Percentiles rank a stretch among this genome's conserved stretches.
These are phyloP conservation scores for Paramisgurnus dabryanus DNA, from an alignment of 2,113 vertebrate genomes.

Conservation along the genomic window DNA sequence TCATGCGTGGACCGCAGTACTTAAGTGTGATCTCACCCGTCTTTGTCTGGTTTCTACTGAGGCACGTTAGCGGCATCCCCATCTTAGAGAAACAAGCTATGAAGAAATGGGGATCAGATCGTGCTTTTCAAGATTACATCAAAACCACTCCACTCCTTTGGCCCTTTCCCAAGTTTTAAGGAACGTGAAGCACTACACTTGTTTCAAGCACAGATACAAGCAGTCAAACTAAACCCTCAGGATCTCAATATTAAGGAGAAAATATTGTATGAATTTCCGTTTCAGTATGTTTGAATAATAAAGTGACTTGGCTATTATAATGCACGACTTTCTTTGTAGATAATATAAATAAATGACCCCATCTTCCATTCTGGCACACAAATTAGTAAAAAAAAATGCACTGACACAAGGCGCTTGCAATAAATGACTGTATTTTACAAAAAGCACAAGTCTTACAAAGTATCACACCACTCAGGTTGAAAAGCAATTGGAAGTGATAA, in stretches of 20 bases:
- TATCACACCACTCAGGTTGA: slow-evolving; percentile 6
- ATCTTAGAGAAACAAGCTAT: slow-evolving; percentile 76
- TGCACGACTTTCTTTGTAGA: too few relatives aligned
- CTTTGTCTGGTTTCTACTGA: slow-evolving; percentile 79
- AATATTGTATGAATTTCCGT: not conserved
- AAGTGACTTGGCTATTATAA: too few relatives aligned
- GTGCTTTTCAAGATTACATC: slow-evolving; percentile 71
- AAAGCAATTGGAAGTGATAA: not conserved
- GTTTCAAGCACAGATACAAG: not conserved
- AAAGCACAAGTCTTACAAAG: slow-evolving; percentile 19
- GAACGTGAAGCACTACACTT: slow-evolving; percentile 5
- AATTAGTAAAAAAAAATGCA: not conserved
- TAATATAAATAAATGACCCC: too few relatives aligned
- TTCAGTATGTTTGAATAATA: too few relatives aligned
- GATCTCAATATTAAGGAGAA: not conserved
- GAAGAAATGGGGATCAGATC: slow-evolving; percentile 75
- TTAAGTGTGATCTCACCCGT: slow-evolving; percentile 72
- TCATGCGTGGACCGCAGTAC: slow-evolving; percentile 73
- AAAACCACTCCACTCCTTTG: slow-evolving; percentile 77
- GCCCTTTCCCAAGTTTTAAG: slow-evolving; percentile 66
- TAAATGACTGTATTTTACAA: slow-evolving; percentile 40
- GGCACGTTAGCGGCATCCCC: slow-evolving; percentile 76
- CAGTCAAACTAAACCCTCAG: too few relatives aligned
- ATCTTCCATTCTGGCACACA: not conserved
- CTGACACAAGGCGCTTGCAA: not conserved